These are phyloP conservation scores for Hemiprocne comata DNA, from an alignment of 2,113 vertebrate species.

Conservation along the genomic window DNA sequence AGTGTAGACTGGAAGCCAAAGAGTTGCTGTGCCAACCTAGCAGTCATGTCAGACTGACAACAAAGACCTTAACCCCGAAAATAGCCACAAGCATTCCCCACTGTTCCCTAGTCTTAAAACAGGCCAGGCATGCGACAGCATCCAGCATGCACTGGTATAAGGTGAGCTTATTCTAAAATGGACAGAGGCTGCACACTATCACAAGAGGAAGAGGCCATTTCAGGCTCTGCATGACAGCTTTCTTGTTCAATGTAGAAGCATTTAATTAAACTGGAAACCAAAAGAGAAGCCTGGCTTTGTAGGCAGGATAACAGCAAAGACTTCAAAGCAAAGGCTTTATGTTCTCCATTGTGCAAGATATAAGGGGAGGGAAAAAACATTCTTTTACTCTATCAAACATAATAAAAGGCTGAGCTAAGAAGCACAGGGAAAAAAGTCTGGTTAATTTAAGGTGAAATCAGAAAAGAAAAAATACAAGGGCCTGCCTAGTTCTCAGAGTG, in stretches of 20 bases:
- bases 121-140: neutral
- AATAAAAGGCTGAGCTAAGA: conserved; percentile 67
- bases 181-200: neutral
- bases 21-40: neutral
- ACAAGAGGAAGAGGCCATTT: conserved; percentile 3
- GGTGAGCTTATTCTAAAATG: neutral
- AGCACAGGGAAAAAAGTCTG: conserved; percentile 18
- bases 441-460: conserved; percentile 68
- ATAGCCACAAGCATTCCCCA: neutral
- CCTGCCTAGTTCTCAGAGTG: neutral
- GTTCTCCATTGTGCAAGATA: conserved; percentile 66
- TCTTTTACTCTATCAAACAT: conserved; percentile 58
- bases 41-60: neutral
- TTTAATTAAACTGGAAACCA: conserved; percentile 66
- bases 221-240: neutral
- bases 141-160: neutral
- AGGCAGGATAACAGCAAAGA: conserved; percentile 51
- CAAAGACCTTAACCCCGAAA: neutral
- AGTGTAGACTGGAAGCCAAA: neutral
- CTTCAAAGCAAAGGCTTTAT: conserved; percentile 68
- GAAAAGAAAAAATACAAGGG: conserved; percentile 49
- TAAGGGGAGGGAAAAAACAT: conserved; percentile 63
- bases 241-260: conserved; percentile 19
- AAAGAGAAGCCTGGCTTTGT: conserved; percentile 59
- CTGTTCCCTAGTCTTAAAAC: neutral